Evolutionary conservation across 2,113 vertebrate species (phyloP).

Genomic region (Aegotheles bennettii): DNA sequence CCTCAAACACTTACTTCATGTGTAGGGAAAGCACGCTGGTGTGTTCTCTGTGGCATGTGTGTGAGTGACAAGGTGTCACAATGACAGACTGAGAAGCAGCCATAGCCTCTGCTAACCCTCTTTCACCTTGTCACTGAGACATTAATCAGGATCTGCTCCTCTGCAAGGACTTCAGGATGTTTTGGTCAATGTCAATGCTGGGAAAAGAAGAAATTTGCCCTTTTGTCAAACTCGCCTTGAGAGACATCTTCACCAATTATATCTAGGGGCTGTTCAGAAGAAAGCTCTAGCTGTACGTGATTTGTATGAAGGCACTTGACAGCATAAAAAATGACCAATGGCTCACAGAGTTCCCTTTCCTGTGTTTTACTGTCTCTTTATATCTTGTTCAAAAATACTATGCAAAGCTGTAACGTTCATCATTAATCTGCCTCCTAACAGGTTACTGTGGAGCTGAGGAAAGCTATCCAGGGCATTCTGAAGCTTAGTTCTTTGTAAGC

Average conservation of each 20-base stretch:
- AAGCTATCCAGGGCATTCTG: neutral
- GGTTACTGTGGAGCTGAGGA: neutral
- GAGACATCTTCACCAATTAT: slow-evolving; percentile 49
- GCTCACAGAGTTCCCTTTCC: neutral
- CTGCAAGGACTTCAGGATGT: slow-evolving; percentile 36
- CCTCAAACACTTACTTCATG: neutral
- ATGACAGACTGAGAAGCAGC: neutral
- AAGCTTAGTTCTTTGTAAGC: neutral
- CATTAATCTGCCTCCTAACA: neutral
- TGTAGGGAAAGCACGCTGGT: neutral
- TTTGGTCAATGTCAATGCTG: slow-evolving; percentile 39
- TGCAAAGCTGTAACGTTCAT: neutral
- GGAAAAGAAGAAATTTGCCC: slow-evolving; percentile 64
- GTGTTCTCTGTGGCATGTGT: neutral
- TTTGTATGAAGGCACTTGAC: slow-evolving; percentile 3
- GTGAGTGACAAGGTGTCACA: neutral
- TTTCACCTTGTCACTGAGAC: slow-evolving; percentile 8
- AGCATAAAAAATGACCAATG: slow-evolving; percentile 25
- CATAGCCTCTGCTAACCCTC: neutral
- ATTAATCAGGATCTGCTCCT: slow-evolving; percentile 49
- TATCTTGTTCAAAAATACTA: neutral
- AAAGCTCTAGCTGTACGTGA: neutral
- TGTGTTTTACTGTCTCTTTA: neutral
- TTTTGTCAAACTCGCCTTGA: slow-evolving; percentile 62
- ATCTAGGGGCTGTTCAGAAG: neutral